phyloP scores from a whole-genome alignment of 1,140 invertebrate species.

The Hestina assimilis region DNA sequence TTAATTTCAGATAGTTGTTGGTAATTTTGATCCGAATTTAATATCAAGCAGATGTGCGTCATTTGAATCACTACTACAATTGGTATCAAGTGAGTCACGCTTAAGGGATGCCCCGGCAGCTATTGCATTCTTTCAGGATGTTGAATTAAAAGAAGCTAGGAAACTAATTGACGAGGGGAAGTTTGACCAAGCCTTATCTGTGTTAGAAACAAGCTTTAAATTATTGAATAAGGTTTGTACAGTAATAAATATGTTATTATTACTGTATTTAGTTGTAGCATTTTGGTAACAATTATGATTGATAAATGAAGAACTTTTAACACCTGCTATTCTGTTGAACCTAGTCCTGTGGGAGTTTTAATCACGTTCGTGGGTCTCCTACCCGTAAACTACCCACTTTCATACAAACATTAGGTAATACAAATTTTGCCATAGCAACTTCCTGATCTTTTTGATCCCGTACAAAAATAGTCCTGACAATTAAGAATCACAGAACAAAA shows the following conservation, averaged over 20 bases:
- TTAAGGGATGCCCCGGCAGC: conserved; percentile 81
- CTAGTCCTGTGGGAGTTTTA: too few relatives aligned
- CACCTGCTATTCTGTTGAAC: too few relatives aligned
- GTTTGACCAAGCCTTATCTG: conserved; percentile 81
- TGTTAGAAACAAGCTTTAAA: conserved; percentile 85
- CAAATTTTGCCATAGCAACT: too few relatives aligned
- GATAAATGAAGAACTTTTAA: too few relatives aligned
- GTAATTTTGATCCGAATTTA: conserved; percentile 86
- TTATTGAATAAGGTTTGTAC: conserved; percentile 83
- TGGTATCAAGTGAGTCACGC: conserved; percentile 79
- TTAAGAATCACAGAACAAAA: neutral
- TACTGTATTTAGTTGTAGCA: neutral
- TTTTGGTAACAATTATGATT: too few relatives aligned
- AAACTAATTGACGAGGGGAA: conserved; percentile 80
- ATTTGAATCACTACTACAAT: conserved; percentile 84
- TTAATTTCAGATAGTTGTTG: conserved; percentile 79
- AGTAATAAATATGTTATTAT: neutral
- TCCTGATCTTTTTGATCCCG: too few relatives aligned
- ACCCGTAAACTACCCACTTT: too few relatives aligned
- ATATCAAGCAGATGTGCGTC: conserved; percentile 84
- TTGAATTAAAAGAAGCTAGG: conserved; percentile 82
- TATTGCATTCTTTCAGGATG: conserved; percentile 83
- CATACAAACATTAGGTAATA: too few relatives aligned
- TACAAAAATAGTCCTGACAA: too few relatives aligned
- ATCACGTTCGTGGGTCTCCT: too few relatives aligned